Base-by-base conservation (phyloP, 2,797 vertebrate species). In the Sebastes oblongus region DNA sequence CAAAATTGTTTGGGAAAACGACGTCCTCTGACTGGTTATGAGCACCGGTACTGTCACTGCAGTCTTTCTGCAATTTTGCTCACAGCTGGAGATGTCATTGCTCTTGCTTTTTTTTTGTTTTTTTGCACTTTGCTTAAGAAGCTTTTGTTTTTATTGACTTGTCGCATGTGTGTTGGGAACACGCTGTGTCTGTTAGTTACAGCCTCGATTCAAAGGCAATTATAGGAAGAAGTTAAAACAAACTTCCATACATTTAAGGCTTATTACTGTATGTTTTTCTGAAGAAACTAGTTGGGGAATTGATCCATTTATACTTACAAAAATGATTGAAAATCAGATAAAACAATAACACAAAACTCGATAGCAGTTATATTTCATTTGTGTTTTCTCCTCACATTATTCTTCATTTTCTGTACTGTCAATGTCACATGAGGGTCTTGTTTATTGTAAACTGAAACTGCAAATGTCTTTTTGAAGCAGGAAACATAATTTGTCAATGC, bases 1-100 rank as follows among this genome's bases (percentile, higher is more conserved):
- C 60, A 76, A 54, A 85, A 82, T 68, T 55, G 81, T 86, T 87
- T 75, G 84, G 83, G 85, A 78, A 86, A 86, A 89, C 24, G 6
- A 76, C 55, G 5, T 67, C 58, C 42, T 87, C 66, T 59, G 84
- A 88, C 86, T 91, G 3, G n/a, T 85, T 82, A 75, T 77, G 74
- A 81, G 79, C 62, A 32, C 9, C 66, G 11, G 18, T 4, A 4
- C 32, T 4, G 71, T 66, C 71, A 66, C 52, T 77, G 55, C 65
- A 82, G 56, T 81, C 20, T 16, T n/a, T 73, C 24, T 5, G 42
- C 2, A 71, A 42, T 84, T 86, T 67, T 61, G 20, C 69, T 80
- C 79, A 36, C 86, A 83, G 70, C 66, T 77, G 68, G 58, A 84
- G n/a, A 50, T 60, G 56, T 71, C 61, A 66, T 77, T 72, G 34